Conservation (phyloP, 2,797 vertebrate species). For the Allobates femoralis region DNA sequence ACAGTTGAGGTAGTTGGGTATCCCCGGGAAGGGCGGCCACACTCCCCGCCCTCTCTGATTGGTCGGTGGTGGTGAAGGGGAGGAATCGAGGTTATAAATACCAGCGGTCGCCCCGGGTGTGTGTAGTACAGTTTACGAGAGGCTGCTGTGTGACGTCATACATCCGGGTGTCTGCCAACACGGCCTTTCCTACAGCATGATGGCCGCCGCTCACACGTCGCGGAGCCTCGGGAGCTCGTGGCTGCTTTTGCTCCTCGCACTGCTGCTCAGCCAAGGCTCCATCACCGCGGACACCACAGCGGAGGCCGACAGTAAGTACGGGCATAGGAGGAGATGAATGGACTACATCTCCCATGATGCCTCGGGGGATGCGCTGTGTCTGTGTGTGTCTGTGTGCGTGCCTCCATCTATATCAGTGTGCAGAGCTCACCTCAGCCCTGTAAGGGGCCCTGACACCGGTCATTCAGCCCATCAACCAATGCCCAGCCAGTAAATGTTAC, state of each 20-base stretch:
- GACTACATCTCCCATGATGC: conserved; percentile 12
- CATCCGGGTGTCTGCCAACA: conserved; percentile 18
- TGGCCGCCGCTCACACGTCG: conserved; percentile 16
- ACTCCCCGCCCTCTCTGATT: background rate
- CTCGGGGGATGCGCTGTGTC: background rate
- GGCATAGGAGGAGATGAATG: background rate
- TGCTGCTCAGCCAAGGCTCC: background rate
- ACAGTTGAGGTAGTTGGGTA: too few species aligned
- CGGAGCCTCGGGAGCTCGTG: background rate
- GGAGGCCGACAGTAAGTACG: background rate
- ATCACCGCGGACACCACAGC: background rate
- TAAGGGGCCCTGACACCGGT: too few species aligned
- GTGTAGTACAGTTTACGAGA: background rate
- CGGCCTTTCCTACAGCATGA: conserved; percentile 12
- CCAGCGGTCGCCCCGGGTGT: too few species aligned
- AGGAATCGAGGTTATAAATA: conserved; percentile 13
- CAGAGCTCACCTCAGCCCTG: too few species aligned
- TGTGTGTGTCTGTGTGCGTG: background rate
- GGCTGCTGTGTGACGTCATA: conserved; percentile 8
- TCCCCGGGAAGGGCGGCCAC: conserved; percentile 12
- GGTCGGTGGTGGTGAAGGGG: background rate
- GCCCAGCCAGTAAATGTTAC: too few species aligned
- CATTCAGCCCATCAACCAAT: too few species aligned
- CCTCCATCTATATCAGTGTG: too few species aligned
- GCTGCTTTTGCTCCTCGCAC: background rate